Evolutionary conservation across 2,888 invertebrate species (phyloP), one percentile per base, ranked within the genome.

Genomic region (Drosophila nr. fundita): DNA sequence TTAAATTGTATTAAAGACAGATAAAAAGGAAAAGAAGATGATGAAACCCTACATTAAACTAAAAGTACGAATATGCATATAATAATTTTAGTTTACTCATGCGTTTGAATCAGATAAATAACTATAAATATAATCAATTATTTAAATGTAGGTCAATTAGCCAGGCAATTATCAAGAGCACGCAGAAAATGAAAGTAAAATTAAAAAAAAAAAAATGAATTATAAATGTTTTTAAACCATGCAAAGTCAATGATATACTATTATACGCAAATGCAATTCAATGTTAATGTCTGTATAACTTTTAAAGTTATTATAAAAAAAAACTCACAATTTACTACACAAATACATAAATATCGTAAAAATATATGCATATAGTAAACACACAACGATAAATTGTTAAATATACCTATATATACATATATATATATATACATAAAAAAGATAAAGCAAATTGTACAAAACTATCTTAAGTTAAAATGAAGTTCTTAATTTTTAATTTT

Each of bases 131-230:
- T 62, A 68, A 63, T 79, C 80, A 87, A 90, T 89, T 83, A 88
- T 73, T 73, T 78, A 78, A 82, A 83, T 90, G 83, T 88, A 90
- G 86, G 87, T 88, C 87, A 88, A 88, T 88, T 88, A 88, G 76
- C 73, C 73, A 69, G 76, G 83, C 83, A 90, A 90, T 87, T 91
- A 84, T 58, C 36, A 55, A 63, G 10, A 62, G 34, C 36, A 57
- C 57, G 58, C 68, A 38, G 38, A 21, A 24, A 36, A 36, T 11
- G 34, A 29, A 59, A 59, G 27, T 34, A 62, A 55, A 52, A 61
- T 53, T 42, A 52, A 6, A 45, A 40, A 11, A 2, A 8, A 13
- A 42, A 18, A 8, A 1, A 8, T 4, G 65, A 59, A 72, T 71
- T 60, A 73, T 58, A 49, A 59, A 76, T 72, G 69, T 90, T 79